These are phyloP conservation scores for Nothocercus nigrocapillus DNA, from an alignment of 2,113 vertebrate genomes.

Conservation along the genomic window DNA sequence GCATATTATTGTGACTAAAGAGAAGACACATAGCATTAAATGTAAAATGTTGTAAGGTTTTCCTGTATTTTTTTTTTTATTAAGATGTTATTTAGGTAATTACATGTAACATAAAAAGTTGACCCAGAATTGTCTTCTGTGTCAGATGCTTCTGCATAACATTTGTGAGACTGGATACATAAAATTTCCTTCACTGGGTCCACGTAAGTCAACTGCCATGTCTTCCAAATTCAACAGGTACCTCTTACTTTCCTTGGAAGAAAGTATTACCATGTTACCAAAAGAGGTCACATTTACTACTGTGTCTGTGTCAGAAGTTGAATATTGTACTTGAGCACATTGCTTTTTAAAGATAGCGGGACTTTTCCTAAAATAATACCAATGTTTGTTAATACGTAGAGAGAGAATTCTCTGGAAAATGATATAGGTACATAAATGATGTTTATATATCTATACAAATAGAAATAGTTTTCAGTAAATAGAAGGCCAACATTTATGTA, in stretches of 20 bases:
- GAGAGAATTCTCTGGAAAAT: constrained; percentile 25
- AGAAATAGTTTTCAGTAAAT: constrained; percentile 1
- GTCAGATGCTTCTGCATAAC: constrained; percentile 40
- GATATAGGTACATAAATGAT: constrained; percentile 20
- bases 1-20: background rate
- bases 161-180: background rate
- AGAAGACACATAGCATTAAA: constrained; percentile 10
- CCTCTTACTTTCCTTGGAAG: constrained; percentile 57
- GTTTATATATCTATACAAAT: constrained; percentile 41
- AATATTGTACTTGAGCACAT: constrained; percentile 58
- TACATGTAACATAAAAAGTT: constrained; percentile 15
- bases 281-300: constrained; percentile 9
- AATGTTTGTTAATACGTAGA: constrained; percentile 24
- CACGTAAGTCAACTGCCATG: background rate
- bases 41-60: constrained; percentile 20
- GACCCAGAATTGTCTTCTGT: constrained; percentile 23
- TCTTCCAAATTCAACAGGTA: constrained; percentile 54
- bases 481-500: background rate
- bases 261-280: background rate
- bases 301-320: constrained; percentile 62
- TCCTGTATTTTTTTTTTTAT: constrained; percentile 48
- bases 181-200: background rate
- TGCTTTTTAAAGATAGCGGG: constrained; percentile 45
- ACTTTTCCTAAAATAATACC: constrained; percentile 14
- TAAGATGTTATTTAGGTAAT: constrained; percentile 3